Conservation (phyloP, 2,797 vertebrate genomes). For the Pogoniulus pusillus region DNA sequence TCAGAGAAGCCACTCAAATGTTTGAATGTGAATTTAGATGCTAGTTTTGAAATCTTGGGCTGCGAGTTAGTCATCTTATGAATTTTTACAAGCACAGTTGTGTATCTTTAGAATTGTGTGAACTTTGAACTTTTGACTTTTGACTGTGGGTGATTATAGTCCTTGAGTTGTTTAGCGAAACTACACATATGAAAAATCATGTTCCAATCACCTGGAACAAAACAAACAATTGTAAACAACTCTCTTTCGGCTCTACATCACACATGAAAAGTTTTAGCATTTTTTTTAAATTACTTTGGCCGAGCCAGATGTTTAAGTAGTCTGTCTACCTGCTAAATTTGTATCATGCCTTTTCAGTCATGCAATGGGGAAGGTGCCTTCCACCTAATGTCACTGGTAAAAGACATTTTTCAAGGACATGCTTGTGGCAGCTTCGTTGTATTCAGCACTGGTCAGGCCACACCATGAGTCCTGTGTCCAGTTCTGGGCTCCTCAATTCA, state of each 20-base stretch:
- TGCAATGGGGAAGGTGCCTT: not conserved
- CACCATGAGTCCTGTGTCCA: no score
- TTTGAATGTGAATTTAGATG: not conserved
- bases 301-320: not conserved
- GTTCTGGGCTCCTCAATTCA: no score
- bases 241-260: not conserved
- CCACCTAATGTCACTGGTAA: not conserved
- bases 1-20: not conserved
- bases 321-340: not conserved
- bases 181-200: not conserved
- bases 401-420: not conserved
- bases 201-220: not conserved
- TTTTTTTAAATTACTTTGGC: not conserved
- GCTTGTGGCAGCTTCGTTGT: not conserved
- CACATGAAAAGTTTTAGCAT: not conserved
- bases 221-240: not conserved
- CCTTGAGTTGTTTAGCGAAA: not conserved
- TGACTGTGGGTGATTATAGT: not conserved
- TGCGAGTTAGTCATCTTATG: not conserved
- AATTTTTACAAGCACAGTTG: not conserved
- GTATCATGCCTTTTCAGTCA: not conserved
- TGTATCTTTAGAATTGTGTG: not conserved
- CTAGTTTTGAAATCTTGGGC: not conserved
- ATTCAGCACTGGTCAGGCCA: no score
- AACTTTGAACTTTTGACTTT: not conserved